Evolutionary conservation across 1,140 invertebrate species (phyloP), one percentile per base, ranked within the genome.

Genomic region (Agrypnia vestita): DNA sequence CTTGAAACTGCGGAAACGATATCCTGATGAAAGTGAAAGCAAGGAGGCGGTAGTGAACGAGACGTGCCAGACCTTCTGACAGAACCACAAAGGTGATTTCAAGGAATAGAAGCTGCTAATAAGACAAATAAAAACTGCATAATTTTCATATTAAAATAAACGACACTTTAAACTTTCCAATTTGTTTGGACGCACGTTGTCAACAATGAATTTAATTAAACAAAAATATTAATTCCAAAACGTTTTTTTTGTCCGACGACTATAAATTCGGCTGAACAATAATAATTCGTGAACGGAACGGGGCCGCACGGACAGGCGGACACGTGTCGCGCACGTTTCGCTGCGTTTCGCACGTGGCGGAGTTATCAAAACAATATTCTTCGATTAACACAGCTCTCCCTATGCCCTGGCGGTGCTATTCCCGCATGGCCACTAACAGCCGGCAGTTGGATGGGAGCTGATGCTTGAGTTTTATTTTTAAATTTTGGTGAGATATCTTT

Each of bases 341-440:
- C 25, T 21, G 86, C 85, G 85, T 85, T 84, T 85, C 84, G 82
- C 86, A 84, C 86, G 86, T 87, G 86, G 69, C 85, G 72, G 69
- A 71, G 76, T 79, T 82, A 82, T 79, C 74, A 77, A 82, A 82
- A 82, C 81, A 82, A 82, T 82, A 82, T 82, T 82, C 81, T 82
- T 82, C 81, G 81, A 82, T 82, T 82, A 82, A 82, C 81, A 53
- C 73, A 51, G 76, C 15, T n/a, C 10, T 64, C 43, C n/a, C 15
- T 35, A 13, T 49, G 0, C 46, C 67, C 67, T 47, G 35, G n/a
- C 4, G 10, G 3, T 21, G 13, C 1, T 19, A 17, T 17, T 11
- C 15, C 43, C 61, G 35, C 35, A 64, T 35, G 61, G 61, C 35
- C 59, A 13, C 4, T 7, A 43, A 62, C 3, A 17, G n/a, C n/a